These are phyloP conservation scores for Molorchus minor DNA, from an alignment of 2,888 invertebrate species.

Conservation along the genomic window DNA sequence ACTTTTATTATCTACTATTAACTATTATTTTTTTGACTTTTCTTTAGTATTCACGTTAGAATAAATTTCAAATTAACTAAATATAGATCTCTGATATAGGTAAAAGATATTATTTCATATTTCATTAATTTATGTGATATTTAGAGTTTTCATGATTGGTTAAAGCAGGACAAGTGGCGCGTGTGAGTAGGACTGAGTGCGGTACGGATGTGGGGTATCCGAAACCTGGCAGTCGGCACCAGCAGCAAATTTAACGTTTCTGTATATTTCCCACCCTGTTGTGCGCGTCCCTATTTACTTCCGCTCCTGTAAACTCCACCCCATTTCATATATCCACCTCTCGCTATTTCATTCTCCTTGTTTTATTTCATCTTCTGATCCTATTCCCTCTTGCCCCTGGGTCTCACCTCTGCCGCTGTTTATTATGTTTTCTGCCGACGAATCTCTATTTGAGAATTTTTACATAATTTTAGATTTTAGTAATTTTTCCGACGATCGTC, in stretches of 20 bases:
- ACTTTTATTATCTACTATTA: no score
- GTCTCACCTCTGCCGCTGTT: slow-evolving; percentile 46
- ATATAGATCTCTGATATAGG: no score
- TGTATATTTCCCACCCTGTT: slow-evolving; percentile 58
- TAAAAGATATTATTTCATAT: no score
- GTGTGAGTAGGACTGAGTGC: slow-evolving; percentile 38
- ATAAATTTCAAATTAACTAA: no score
- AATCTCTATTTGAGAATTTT: slow-evolving; percentile 59
- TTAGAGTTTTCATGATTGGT: slow-evolving; percentile 33
- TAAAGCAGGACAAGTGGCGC: slow-evolving; percentile 39
- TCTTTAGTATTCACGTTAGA: no score
- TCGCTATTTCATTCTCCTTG: slow-evolving; percentile 65
- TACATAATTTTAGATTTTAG: slow-evolving; percentile 62
- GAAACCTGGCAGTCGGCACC: slow-evolving; percentile 51
- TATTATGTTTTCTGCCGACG: slow-evolving; percentile 57
- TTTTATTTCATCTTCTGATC: slow-evolving; percentile 64
- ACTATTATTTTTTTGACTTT: no score
- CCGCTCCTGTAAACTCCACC: slow-evolving; percentile 67
- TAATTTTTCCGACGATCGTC: slow-evolving; percentile 50
- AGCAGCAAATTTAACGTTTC: slow-evolving; percentile 54
- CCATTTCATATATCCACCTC: slow-evolving; percentile 63
- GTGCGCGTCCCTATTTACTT: slow-evolving; percentile 66
- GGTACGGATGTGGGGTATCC: slow-evolving; percentile 44
- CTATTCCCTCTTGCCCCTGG: slow-evolving; percentile 44
- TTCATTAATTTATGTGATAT: no score